Evolutionary conservation across 2,888 invertebrate genomes (phyloP).

Genomic region (Adineta ricciae): DNA sequence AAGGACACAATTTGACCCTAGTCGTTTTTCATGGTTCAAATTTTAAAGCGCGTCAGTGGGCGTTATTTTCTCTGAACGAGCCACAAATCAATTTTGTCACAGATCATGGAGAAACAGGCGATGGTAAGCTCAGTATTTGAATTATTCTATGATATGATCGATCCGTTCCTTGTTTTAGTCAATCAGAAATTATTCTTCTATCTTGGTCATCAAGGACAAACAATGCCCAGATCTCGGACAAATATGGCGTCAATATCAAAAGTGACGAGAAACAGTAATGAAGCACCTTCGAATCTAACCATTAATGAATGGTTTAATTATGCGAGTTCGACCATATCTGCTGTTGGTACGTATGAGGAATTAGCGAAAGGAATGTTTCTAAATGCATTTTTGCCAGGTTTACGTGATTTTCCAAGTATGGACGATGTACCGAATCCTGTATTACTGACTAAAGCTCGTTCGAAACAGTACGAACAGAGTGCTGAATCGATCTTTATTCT

Average conservation of each 20-base stretch:
- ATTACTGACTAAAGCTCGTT: not conserved
- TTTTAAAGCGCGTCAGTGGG: conserved; percentile 90
- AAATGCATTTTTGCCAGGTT: not conserved
- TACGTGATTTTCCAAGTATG: not conserved
- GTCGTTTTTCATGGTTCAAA: conserved; percentile 95
- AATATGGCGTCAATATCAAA: conserved; percentile 32
- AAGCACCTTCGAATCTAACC: not conserved
- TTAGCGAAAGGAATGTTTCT: too few relatives aligned
- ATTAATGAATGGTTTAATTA: conserved; percentile 34
- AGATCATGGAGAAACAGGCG: conserved; percentile 51
- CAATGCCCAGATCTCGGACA: not conserved
- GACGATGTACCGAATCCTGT: not conserved
- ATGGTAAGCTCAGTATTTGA: not conserved
- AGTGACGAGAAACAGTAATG: conserved; percentile 19
- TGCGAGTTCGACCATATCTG: conserved; percentile 31
- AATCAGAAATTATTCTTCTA: conserved; percentile 27
- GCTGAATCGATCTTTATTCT: conserved; percentile 88
- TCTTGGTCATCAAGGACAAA: conserved; percentile 21
- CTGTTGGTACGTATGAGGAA: conserved; percentile 15
- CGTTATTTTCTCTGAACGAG: conserved; percentile 79
- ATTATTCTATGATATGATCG: too few relatives aligned
- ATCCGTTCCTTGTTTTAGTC: not conserved
- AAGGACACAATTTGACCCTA: conserved; percentile 71
- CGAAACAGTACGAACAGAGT: conserved; percentile 45
- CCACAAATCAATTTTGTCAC: conserved; percentile 86